Conservation (phyloP, 1,140 invertebrate species). For the Scaptomyza pallida region DNA sequence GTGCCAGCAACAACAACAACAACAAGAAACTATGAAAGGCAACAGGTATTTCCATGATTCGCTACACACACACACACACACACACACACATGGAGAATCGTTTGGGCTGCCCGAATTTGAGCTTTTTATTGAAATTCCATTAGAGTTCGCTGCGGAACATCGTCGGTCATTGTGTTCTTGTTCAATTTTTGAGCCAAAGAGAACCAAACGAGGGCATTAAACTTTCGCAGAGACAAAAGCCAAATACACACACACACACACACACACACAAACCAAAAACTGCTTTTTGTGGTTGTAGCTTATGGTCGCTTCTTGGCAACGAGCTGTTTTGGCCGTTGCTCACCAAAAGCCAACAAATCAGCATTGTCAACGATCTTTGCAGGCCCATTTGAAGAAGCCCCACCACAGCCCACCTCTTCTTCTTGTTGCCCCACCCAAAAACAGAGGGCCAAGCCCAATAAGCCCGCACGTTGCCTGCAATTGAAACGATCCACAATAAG, state of each 20-base stretch:
- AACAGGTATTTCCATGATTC: conserved; percentile 29
- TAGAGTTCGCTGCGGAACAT: conserved; percentile 11
- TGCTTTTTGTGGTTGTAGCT: conserved; percentile 23
- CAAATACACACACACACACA: conserved; percentile 24
- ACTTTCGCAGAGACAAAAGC: conserved; percentile 44
- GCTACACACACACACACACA: conserved; percentile 11
- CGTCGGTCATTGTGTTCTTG: conserved; percentile 23
- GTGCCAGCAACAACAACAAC: conserved; percentile 8
- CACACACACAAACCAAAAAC: conserved; percentile 38
- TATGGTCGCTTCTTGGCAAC: conserved; percentile 23
- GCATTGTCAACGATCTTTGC: conserved; percentile 43
- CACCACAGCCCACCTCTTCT: background rate
- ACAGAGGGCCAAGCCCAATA: conserved; percentile 29
- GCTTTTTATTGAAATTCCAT: conserved; percentile 60
- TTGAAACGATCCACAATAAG: conserved; percentile 38
- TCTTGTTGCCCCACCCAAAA: background rate
- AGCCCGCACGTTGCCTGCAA: conserved; percentile 26
- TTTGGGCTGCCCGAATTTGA: conserved; percentile 19
- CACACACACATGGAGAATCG: background rate
- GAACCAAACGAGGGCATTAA: conserved; percentile 66
- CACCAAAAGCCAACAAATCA: conserved; percentile 10
- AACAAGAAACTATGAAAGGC: background rate
- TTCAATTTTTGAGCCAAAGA: conserved; percentile 24
- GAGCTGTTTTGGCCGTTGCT: background rate
- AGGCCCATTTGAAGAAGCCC: background rate